These are phyloP conservation scores for Lepidotrigona ventralis DNA, from an alignment of 1,140 invertebrate species.

Conservation along the genomic window DNA sequence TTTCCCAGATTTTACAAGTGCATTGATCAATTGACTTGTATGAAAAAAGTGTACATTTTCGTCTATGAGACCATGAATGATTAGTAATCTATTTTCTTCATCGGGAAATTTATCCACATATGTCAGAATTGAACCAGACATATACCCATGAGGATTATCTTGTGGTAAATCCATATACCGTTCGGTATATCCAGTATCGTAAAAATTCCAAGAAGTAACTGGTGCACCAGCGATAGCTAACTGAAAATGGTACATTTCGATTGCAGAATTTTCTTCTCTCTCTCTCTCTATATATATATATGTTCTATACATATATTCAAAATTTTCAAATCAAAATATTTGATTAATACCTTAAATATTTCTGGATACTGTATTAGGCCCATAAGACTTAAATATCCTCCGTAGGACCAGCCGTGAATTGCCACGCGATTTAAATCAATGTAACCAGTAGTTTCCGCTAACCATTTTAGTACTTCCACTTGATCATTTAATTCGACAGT, in stretches of 20 bases:
- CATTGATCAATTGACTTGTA: slow-evolving; percentile 94
- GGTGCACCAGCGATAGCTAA: slow-evolving; percentile 96
- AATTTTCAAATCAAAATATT: slow-evolving; percentile 10
- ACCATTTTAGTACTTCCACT: slow-evolving; percentile 94
- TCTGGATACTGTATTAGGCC: slow-evolving; percentile 90
- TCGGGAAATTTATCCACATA: slow-evolving; percentile 94
- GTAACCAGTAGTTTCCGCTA: slow-evolving; percentile 91
- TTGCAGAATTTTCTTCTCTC: too few relatives aligned
- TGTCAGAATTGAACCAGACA: slow-evolving; percentile 87
- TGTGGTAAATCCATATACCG: slow-evolving; percentile 97
- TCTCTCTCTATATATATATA: neutral
- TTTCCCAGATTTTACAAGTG: slow-evolving; percentile 94
- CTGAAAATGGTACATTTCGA: slow-evolving; percentile 72
- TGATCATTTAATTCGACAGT: slow-evolving; percentile 97
- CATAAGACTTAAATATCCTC: slow-evolving; percentile 93
- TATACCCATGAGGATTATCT: slow-evolving; percentile 89
- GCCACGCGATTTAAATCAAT: slow-evolving; percentile 96
- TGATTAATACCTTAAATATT: slow-evolving; percentile 86
- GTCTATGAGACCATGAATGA: slow-evolving; percentile 98
- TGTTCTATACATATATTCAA: neutral
- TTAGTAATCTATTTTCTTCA: slow-evolving; percentile 95
- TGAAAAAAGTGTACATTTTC: slow-evolving; percentile 99
- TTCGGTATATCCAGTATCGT: slow-evolving; percentile 97
- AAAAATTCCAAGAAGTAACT: slow-evolving; percentile 96
- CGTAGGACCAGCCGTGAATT: slow-evolving; percentile 99